A percentile compares a stretch with the other conserved stretches of the same genome.
Evolutionary conservation across 1,140 invertebrate genomes (phyloP).

Genomic region (Drosophila pruinosa): DNA sequence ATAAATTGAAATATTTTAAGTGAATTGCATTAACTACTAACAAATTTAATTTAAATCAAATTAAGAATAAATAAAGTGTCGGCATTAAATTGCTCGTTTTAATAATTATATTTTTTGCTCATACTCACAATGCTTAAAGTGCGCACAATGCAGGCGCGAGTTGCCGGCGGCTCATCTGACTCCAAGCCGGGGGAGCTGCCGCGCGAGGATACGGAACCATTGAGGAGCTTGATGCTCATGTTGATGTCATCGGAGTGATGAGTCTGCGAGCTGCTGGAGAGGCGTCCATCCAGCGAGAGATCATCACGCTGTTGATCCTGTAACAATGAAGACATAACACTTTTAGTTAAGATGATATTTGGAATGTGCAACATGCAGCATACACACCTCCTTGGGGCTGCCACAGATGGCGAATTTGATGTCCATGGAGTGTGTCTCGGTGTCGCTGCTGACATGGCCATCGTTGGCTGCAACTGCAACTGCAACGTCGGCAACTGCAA

Average conservation of each 20-base stretch:
- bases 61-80: not conserved
- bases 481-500: constrained; percentile 6
- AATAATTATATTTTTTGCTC: not conserved
- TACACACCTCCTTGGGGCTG: constrained; percentile 74
- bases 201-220: constrained; percentile 76
- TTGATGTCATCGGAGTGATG: constrained; percentile 76
- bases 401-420: constrained; percentile 71
- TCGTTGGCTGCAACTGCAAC: not conserved
- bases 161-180: constrained; percentile 62
- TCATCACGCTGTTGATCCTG: constrained; percentile 72
- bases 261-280: constrained; percentile 69
- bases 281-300: constrained; percentile 67
- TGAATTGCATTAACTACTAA: too few relatives aligned
- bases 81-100: too few relatives aligned
- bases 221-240: constrained; percentile 71
- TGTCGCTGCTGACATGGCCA: constrained; percentile 56
- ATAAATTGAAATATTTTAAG: too few relatives aligned
- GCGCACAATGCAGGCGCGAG: constrained; percentile 84
- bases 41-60: not conserved
- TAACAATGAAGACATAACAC: constrained; percentile 16
- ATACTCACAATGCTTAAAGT: constrained; percentile 85
- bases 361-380: not conserved
- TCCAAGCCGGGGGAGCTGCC: constrained; percentile 76
- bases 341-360: not conserved
- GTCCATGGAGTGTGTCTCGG: constrained; percentile 67